A percentile compares a stretch with the other conserved stretches of the same genome.
phyloP scores from a whole-genome alignment of 2,797 vertebrate genomes.

The Kryptopterus vitreolus region DNA sequence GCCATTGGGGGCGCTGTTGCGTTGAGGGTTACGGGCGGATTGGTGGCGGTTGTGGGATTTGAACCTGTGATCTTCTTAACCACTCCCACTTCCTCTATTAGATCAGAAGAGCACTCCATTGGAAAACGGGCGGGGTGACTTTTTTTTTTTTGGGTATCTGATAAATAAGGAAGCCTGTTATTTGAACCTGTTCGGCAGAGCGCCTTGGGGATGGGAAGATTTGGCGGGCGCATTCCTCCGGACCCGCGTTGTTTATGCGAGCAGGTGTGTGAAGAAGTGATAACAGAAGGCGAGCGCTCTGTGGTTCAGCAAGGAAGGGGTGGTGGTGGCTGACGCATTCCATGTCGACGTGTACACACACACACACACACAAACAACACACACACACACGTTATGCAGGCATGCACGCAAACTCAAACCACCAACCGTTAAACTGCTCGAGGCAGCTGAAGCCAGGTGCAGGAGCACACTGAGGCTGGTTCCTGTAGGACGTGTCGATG shows the following conservation, averaged over 20 bases:
- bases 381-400: slow-evolving; percentile 7
- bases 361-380: slow-evolving; percentile 13
- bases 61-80: no score
- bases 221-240: not conserved
- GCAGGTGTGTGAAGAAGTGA: slow-evolving; percentile 51
- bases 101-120: not conserved
- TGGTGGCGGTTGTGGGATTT: no score
- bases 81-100: no score
- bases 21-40: no score
- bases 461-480: not conserved
- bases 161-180: not conserved
- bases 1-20: no score
- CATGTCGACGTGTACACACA: slow-evolving; percentile 14
- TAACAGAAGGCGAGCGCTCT: slow-evolving; percentile 38
- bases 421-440: slow-evolving; percentile 49
- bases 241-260: slow-evolving; percentile 28
- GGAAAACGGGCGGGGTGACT: not conserved
- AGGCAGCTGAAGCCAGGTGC: slow-evolving; percentile 51
- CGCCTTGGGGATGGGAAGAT: not conserved
- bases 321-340: slow-evolving; percentile 4
- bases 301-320: slow-evolving; percentile 29
- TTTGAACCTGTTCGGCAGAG: slow-evolving; percentile 13
- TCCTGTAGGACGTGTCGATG: slow-evolving; percentile 10
- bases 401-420: slow-evolving; percentile 28
- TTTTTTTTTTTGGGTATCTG: slow-evolving; percentile 5